Conservation (phyloP, 2,113 vertebrate species). For the Callopanchax toddi region DNA sequence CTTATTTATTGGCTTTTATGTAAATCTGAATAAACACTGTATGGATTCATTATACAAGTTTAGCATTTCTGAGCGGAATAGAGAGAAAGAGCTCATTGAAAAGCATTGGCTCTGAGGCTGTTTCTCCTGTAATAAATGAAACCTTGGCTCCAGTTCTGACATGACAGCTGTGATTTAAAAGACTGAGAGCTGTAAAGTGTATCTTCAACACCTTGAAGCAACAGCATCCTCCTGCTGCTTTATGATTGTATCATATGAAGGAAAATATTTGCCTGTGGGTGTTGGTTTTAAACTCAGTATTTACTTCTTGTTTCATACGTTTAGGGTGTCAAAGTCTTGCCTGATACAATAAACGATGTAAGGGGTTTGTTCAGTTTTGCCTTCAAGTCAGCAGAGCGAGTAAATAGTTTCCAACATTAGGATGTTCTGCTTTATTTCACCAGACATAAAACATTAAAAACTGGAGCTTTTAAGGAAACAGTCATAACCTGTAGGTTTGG, state of each 20-base stretch:
- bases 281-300: background rate
- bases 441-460: background rate
- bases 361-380: constrained; percentile 17
- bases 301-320: constrained; percentile 3
- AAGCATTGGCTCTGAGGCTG: constrained; percentile 27
- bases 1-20: background rate
- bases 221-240: background rate
- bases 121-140: constrained; percentile 29
- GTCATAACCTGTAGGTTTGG: too few species aligned
- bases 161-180: background rate
- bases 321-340: constrained; percentile 28
- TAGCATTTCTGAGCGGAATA: background rate
- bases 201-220: background rate
- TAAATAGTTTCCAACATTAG: constrained; percentile 17
- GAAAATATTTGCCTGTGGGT: background rate
- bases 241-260: background rate
- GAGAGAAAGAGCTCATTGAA: background rate
- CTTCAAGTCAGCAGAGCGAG: constrained; percentile 18
- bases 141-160: constrained; percentile 25
- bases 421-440: constrained; percentile 30
- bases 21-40: constrained; percentile 1
- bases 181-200: background rate
- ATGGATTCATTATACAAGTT: background rate
- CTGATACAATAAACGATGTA: constrained; percentile 4
- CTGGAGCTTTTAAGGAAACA: too few species aligned